Evolutionary conservation across 2,888 invertebrate genomes (phyloP).

Genomic region (Argyresthia albistria): DNA sequence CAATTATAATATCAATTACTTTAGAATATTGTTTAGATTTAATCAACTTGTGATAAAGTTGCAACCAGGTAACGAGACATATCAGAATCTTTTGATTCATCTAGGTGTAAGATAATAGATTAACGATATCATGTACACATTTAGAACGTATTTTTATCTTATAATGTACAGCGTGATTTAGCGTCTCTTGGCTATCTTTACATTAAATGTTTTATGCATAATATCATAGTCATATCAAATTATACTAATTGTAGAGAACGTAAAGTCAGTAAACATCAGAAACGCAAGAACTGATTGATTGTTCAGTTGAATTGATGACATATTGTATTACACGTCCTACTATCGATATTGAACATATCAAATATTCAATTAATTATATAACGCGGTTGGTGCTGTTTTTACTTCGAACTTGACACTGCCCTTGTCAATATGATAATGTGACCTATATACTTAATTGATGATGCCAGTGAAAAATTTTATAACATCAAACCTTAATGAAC

Average conservation of each 20-base stretch:
- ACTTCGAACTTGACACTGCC: too few species aligned
- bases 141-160: constrained; percentile 20
- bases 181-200: constrained; percentile 11
- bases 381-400: too few species aligned
- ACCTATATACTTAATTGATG: too few species aligned
- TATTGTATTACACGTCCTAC: background rate
- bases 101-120: constrained; percentile 43
- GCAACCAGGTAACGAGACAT: constrained; percentile 82
- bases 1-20: constrained; percentile 58
- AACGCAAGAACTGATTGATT: background rate
- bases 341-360: too few species aligned
- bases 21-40: constrained; percentile 31
- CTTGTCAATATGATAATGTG: too few species aligned
- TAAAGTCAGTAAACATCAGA: too few species aligned
- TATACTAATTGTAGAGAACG: too few species aligned
- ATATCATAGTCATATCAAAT: too few species aligned
- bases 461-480: too few species aligned
- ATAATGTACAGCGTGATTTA: constrained; percentile 35
- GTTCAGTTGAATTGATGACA: background rate
- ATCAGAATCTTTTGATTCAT: constrained; percentile 80
- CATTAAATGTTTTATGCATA: background rate
- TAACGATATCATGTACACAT: background rate
- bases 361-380: too few species aligned
- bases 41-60: constrained; percentile 71
- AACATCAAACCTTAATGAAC: too few species aligned